Evolutionary conservation across 2,888 invertebrate genomes (phyloP).

Genomic region (Agonopterix arenella): DNA sequence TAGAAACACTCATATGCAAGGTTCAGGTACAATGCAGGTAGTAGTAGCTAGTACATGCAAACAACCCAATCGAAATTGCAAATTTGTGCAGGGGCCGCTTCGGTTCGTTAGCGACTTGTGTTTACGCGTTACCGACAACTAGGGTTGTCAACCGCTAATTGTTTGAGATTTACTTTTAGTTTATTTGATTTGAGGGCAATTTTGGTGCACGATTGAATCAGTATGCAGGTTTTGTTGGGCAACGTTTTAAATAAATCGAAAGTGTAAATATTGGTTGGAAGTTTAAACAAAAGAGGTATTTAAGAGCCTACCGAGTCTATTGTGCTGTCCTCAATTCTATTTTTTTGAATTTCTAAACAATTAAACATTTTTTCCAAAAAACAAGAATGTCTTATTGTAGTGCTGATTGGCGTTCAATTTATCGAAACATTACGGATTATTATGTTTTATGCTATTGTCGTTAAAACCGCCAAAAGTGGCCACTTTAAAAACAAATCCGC

Average conservation of each 20-base stretch:
- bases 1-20: conserved; percentile 26
- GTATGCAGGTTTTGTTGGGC: not conserved
- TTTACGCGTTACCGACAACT: conserved; percentile 65
- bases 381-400: too few relatives aligned
- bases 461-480: too few relatives aligned
- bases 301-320: too few relatives aligned
- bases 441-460: too few relatives aligned
- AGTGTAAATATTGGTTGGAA: not conserved
- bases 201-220: not conserved
- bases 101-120: conserved; percentile 75
- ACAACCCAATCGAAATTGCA: conserved; percentile 73
- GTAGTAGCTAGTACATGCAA: conserved; percentile 26
- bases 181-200: conserved; percentile 27
- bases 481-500: too few relatives aligned
- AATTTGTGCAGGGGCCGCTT: conserved; percentile 72
- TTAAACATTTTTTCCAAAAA: too few relatives aligned
- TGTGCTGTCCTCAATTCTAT: too few relatives aligned
- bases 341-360: too few relatives aligned
- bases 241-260: too few relatives aligned
- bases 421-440: too few relatives aligned
- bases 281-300: not conserved
- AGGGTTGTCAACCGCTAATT: conserved; percentile 68
- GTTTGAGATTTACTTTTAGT: conserved; percentile 51
- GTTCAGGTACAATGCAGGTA: conserved; percentile 37
- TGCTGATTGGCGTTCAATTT: too few relatives aligned